Percentiles rank a stretch among this genome's conserved stretches.
Evolutionary conservation across 2,888 invertebrate species (phyloP).

Genomic region (Rhamphomyia laevipes): DNA sequence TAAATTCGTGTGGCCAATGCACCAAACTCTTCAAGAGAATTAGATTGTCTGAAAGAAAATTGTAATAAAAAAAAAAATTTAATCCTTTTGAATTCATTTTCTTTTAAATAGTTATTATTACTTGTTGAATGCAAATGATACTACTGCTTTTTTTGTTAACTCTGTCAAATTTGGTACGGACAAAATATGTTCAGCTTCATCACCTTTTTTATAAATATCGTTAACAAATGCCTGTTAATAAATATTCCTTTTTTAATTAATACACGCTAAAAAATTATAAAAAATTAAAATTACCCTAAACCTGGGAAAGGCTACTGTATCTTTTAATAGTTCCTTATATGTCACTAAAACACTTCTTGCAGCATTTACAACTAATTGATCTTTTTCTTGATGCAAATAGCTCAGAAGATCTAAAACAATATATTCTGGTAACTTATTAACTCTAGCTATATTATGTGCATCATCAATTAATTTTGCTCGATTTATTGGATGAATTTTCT

Average conservation of each 20-base stretch:
- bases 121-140: no score
- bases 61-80: background rate
- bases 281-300: background rate
- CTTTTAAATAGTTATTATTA: background rate
- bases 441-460: conserved; percentile 46
- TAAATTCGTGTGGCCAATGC: background rate
- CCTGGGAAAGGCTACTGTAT: background rate
- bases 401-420: conserved; percentile 37
- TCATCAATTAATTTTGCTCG: conserved; percentile 64
- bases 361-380: conserved; percentile 45
- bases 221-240: background rate
- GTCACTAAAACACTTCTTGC: conserved; percentile 20
- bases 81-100: background rate
- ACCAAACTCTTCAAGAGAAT: background rate
- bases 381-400: conserved; percentile 45
- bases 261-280: no score
- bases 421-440: conserved; percentile 40
- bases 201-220: background rate
- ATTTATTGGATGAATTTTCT: conserved; percentile 37
- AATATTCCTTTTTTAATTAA: no score
- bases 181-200: background rate
- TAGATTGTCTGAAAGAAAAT: background rate
- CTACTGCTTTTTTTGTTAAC: no score
- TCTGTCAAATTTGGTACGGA: no score
- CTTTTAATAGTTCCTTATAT: conserved; percentile 2